phyloP scores from a whole-genome alignment of 2,888 invertebrate genomes.

The Cheilosia grossa region DNA sequence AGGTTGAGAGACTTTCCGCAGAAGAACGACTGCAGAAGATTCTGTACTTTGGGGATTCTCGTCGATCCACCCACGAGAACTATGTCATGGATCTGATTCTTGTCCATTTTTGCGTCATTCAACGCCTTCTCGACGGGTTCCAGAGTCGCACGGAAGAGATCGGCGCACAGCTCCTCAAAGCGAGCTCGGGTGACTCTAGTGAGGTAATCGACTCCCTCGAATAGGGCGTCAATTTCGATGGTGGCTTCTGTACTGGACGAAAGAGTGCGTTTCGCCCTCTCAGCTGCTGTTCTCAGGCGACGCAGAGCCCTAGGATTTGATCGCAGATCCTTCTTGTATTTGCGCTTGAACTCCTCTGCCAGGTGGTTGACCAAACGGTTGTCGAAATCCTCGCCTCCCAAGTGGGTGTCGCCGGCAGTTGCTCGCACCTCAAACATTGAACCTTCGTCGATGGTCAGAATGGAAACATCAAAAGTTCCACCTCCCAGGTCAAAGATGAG shows the following conservation, averaged over 20 bases:
- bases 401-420: conserved; percentile 95
- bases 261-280: conserved; percentile 89
- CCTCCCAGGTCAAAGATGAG: conserved; percentile 86
- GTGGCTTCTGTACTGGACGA: conserved; percentile 89
- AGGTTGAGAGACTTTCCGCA: conserved; percentile 87
- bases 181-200: conserved; percentile 88
- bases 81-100: conserved; percentile 88
- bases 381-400: conserved; percentile 95
- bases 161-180: conserved; percentile 89
- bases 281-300: conserved; percentile 88
- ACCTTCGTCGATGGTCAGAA: conserved; percentile 95
- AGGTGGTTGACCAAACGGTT: conserved; percentile 93
- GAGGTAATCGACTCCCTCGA: conserved; percentile 88
- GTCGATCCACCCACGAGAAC: conserved; percentile 91
- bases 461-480: conserved; percentile 96
- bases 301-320: conserved; percentile 86
- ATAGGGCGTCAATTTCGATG: conserved; percentile 89
- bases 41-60: conserved; percentile 90
- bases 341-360: conserved; percentile 92
- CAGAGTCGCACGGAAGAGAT: conserved; percentile 88
- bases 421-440: conserved; percentile 94
- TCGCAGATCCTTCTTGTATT: conserved; percentile 87
- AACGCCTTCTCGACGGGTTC: conserved; percentile 90
- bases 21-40: conserved; percentile 88
- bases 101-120: conserved; percentile 89